Evolutionary conservation across 2,113 vertebrate genomes (phyloP).

Genomic region (Pomatorhinus ruficollis): DNA sequence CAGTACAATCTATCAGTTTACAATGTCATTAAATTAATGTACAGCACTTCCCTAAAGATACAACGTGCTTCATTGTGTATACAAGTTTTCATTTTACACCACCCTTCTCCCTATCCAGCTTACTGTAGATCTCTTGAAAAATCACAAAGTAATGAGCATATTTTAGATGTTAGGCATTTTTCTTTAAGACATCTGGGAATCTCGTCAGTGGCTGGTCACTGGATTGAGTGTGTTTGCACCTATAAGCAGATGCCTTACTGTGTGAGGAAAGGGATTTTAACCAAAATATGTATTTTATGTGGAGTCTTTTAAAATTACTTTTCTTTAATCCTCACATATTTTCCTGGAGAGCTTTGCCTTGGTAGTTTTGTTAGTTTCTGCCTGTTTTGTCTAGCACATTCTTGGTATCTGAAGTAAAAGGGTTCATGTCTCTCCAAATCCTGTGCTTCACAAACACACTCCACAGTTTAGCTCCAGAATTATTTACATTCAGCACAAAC

Average conservation of each 20-base stretch:
- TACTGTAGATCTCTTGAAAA: slow-evolving; percentile 69
- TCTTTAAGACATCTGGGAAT: slow-evolving; percentile 81
- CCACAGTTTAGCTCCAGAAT: neutral
- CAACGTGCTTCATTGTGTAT: slow-evolving; percentile 66
- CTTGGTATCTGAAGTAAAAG: slow-evolving; percentile 40
- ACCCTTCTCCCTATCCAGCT: slow-evolving; percentile 10
- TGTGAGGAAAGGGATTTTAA: slow-evolving; percentile 68
- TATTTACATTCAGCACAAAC: neutral
- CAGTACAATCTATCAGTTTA: slow-evolving; percentile 43
- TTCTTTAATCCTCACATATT: slow-evolving; percentile 56
- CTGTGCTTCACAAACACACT: slow-evolving; percentile 3
- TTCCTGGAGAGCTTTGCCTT: slow-evolving; percentile 58
- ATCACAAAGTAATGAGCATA: slow-evolving; percentile 62
- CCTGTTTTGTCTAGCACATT: slow-evolving; percentile 61
- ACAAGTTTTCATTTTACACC: slow-evolving; percentile 63
- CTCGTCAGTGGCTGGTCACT: slow-evolving; percentile 73
- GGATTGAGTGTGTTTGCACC: slow-evolving; percentile 66
- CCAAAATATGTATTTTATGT: slow-evolving; percentile 65
- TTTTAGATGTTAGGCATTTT: slow-evolving; percentile 79
- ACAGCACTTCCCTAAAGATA: slow-evolving; percentile 28
- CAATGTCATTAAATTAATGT: slow-evolving; percentile 44
- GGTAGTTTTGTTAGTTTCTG: slow-evolving; percentile 46
- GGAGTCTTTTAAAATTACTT: slow-evolving; percentile 60
- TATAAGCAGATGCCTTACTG: slow-evolving; percentile 56
- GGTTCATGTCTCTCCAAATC: neutral